phyloP scores from a whole-genome alignment of 2,113 vertebrate genomes.

The Amblyornis subalaris region DNA sequence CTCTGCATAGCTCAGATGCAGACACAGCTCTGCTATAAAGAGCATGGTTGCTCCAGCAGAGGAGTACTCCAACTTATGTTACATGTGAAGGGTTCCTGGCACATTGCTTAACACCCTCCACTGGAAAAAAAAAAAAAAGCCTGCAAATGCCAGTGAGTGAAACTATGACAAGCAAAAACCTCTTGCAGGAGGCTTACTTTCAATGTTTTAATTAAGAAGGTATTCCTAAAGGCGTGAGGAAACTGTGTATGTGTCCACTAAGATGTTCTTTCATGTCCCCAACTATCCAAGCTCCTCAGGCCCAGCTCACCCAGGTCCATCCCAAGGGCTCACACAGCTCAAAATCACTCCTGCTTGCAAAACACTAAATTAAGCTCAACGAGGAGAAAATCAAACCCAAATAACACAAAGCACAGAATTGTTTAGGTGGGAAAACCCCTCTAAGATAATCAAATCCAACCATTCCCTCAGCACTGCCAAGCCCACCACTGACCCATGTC shows the following conservation, averaged over 20 bases:
- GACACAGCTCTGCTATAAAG: too few relatives aligned
- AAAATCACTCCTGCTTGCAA: rapidly evolving
- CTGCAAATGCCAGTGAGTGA: background rate
- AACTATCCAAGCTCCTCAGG: background rate
- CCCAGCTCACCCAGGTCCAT: background rate
- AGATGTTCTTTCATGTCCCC: background rate
- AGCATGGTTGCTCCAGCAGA: too few relatives aligned
- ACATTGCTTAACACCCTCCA: background rate
- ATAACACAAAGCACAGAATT: background rate
- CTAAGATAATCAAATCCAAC: background rate
- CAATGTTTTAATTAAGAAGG: background rate
- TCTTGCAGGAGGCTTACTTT: background rate
- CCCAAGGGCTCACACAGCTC: background rate
- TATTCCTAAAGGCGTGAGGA: background rate
- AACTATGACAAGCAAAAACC: background rate
- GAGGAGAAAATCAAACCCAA: background rate
- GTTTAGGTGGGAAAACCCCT: background rate
- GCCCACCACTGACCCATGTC: too few relatives aligned
- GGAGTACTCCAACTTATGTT: too few relatives aligned
- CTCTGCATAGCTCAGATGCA: too few relatives aligned
- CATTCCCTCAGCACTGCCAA: background rate
- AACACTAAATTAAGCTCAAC: background rate
- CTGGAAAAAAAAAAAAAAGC: background rate
- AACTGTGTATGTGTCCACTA: background rate
- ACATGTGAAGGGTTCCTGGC: too few relatives aligned